These are phyloP conservation scores for Gephyroberyx darwinii DNA, from an alignment of 2,797 vertebrate genomes.

Conservation along the genomic window DNA sequence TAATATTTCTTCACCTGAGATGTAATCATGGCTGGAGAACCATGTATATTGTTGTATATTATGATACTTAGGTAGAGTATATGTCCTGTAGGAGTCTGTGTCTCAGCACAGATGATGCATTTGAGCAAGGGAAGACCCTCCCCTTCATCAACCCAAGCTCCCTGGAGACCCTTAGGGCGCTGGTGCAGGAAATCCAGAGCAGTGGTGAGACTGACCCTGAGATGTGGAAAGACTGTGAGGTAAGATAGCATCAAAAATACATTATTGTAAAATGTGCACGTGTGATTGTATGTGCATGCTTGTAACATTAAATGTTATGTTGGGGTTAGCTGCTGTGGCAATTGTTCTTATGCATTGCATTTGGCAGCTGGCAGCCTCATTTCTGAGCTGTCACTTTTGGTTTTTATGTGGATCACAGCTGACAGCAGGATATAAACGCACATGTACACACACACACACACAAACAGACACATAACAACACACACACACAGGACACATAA, in stretches of 20 bases:
- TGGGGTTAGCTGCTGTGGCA: constrained; percentile 31
- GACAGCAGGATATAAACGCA: constrained; percentile 39
- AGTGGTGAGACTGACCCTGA: constrained; percentile 84
- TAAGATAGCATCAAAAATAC: constrained; percentile 62
- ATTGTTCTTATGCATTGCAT: constrained; percentile 31
- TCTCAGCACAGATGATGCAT: constrained; percentile 81
- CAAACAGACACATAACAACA: constrained; percentile 2
- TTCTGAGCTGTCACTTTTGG: constrained; percentile 56
- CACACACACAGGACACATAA: background rate
- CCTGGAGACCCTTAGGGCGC: constrained; percentile 83
- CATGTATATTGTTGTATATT: no score
- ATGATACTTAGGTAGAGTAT: background rate
- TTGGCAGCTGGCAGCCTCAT: constrained; percentile 52
- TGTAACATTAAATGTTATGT: constrained; percentile 15
- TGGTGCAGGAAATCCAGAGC: constrained; percentile 88
- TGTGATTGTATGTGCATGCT: background rate
- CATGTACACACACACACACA: background rate
- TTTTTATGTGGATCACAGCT: constrained; percentile 52
- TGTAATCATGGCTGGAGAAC: background rate
- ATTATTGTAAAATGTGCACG: background rate
- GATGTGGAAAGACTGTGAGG: constrained; percentile 92
- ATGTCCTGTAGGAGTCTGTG: constrained; percentile 75
- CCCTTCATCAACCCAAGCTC: constrained; percentile 86
- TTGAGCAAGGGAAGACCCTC: constrained; percentile 85
- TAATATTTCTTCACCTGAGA: background rate